Evolutionary conservation across 2,888 invertebrate species (phyloP), one percentile per base, ranked within the genome.

Genomic region (Dasysyrphus tricinctus): DNA sequence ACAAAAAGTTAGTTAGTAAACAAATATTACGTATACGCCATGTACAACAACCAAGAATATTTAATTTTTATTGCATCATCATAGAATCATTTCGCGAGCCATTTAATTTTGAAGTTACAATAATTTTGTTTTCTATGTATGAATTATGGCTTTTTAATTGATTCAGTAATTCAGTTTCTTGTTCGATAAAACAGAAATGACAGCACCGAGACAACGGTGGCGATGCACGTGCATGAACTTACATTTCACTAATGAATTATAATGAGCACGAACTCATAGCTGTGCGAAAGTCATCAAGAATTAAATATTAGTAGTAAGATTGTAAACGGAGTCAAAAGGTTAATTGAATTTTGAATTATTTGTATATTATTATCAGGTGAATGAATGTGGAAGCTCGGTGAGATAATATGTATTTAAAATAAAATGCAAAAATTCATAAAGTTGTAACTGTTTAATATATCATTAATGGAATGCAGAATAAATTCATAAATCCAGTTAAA

Each of bases 1-100:
- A 34, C 2, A 11, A 3, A 24, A 24, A 57, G 37, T n/a, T 24
- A 24, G n/a, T 3, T 11, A 29, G 8, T 0, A 29, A 29, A 29
- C 42, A 61, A 42, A 61, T 29, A 63, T n/a, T 42, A 44, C 44
- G 42, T n/a, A 63, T 63, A 63, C 63, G 63, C 63, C 44, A 9
- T 32, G 63, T 63, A 16, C 44, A 29, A n/a, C n/a, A 44, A 12
- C 7, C 2, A 42, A 42, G 1, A 39, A 8, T 24, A 16, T 47
- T 49, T 16, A 8, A 47, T 16, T 47, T 16, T 47, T 8, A 3
- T 47, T 47, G 3, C 9, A 16, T 47, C 42, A 44, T 44, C 7
- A n/a, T 44, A n/a, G 7, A 44, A 44, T 44, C 12, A 3, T 42
- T 14, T 39, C 24, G 3, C 24, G 3, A 24, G 24, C 3, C 24